Base-by-base conservation (phyloP, 2,797 vertebrate genomes). In the Melanotaenia maccullochi region DNA sequence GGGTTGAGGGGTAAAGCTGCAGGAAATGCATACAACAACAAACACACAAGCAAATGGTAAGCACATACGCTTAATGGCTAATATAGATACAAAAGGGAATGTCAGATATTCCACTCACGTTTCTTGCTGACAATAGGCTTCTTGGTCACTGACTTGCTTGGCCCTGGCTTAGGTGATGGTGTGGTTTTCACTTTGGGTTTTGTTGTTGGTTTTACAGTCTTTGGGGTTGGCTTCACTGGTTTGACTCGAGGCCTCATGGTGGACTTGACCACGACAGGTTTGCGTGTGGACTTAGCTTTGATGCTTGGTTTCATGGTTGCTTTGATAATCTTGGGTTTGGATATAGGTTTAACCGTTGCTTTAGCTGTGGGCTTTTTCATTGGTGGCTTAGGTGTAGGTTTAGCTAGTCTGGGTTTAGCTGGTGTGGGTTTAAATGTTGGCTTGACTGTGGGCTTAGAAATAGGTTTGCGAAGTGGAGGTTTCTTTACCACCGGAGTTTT, bases 1-100 rank as follows among this genome's bases (percentile, higher is more conserved):
- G 90, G 92, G 87, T 93, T 87, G 30, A 65, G 66, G 3, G 86
- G 71, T 57, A 79, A 36, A 67, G 89, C 94, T 96, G 85, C 32
- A 47, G 73, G 60, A 72, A 80, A 85, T 61, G 74, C 51, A 72
- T 40, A 75, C 78, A 89, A 75, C 78, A 89, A 75, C 67, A 71
- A 74, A 67, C 52, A 62, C 9, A 16, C 12, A 56, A 25, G 44
- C 35, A 71, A 36, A 38, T 5, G 18, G 61, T 60, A 25, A 24
- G 64, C 36, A 1, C 1, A 32, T 44, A n/a, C 55, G 20, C 52
- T 2, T 62, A 13, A 30, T 35, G 5, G 55, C 3, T 20, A 22
- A 38, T 36, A 20, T 2, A 38, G 8, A 36, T 12, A 44, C 18
- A 3, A 49, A 9, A 3, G 47, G 9, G 8, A 8, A n/a, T 1